Conservation (phyloP, 2,888 invertebrate species). For the Drosophila greeni region DNA sequence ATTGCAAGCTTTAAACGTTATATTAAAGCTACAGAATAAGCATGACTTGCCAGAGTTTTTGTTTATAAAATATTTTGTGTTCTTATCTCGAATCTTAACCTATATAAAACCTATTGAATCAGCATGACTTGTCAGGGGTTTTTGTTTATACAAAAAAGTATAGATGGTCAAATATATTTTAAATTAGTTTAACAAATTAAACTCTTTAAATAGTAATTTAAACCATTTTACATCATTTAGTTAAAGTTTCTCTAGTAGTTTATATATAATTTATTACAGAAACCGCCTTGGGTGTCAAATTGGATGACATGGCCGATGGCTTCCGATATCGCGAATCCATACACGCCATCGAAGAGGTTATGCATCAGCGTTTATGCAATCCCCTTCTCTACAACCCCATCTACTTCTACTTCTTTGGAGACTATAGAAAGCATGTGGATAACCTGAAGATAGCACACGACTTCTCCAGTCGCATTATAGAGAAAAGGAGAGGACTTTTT, state of each 20-base stretch:
- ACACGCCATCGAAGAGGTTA: slow-evolving; percentile 31
- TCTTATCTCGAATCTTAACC: background rate
- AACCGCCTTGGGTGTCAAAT: slow-evolving; percentile 65
- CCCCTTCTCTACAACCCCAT: slow-evolving; percentile 8
- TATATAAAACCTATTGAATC: background rate
- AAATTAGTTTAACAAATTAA: background rate
- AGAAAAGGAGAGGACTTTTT: slow-evolving; percentile 18
- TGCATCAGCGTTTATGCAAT: slow-evolving; percentile 52
- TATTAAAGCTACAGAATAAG: slow-evolving; percentile 3
- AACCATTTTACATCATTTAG: background rate
- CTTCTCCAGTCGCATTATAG: slow-evolving; percentile 27
- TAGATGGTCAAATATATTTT: background rate
- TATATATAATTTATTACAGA: slow-evolving; percentile 44
- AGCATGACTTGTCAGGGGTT: slow-evolving; percentile 12
- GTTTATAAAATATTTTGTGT: background rate
- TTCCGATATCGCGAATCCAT: slow-evolving; percentile 56
- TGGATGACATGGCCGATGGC: slow-evolving; percentile 64
- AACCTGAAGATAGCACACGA: slow-evolving; percentile 29
- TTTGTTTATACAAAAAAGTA: background rate
- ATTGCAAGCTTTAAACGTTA: background rate
- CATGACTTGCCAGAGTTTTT: slow-evolving; percentile 16
- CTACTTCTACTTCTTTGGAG: slow-evolving; percentile 31
- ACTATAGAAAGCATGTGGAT: slow-evolving; percentile 26
- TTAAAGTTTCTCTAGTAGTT: background rate
- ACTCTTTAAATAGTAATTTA: background rate